Evolutionary conservation across 2,797 vertebrate species (phyloP).

Genomic region (Tolypeutes matacus): DNA sequence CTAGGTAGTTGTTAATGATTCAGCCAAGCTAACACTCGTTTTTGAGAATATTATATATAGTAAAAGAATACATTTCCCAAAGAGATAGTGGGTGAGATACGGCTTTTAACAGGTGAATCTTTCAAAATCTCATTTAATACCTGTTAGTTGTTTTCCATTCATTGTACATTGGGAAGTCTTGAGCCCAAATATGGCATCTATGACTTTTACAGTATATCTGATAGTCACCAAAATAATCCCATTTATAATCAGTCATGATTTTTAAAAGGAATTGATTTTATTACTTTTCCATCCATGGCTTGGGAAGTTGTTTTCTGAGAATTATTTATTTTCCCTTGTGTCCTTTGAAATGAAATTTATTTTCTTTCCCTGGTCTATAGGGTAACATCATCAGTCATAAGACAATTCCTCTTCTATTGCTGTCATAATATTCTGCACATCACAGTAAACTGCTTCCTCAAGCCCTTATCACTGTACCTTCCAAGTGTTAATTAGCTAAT

Average conservation of each 20-base stretch:
- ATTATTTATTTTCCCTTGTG: background rate
- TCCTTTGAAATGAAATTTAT: constrained; percentile 32
- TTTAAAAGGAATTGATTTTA: background rate
- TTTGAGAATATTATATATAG: constrained; percentile 44
- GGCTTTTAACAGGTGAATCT: background rate
- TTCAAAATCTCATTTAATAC: background rate
- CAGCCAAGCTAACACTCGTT: background rate
- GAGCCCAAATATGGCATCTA: background rate
- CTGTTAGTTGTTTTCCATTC: background rate
- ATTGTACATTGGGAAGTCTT: background rate
- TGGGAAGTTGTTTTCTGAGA: constrained; percentile 1
- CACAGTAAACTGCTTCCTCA: constrained; percentile 14
- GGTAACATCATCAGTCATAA: background rate
- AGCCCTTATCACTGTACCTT: background rate
- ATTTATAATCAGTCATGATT: constrained; percentile 42
- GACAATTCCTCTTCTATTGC: background rate
- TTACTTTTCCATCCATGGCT: background rate
- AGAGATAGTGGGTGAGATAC: background rate
- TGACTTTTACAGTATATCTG: constrained; percentile 22
- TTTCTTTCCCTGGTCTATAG: background rate
- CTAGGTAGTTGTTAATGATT: constrained; percentile 1
- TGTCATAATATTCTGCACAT: constrained; percentile 17
- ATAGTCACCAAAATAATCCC: background rate
- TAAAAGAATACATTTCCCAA: constrained; percentile 18
- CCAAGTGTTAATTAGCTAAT: constrained; percentile 42